phyloP scores from a whole-genome alignment of 2,113 vertebrate species.

The Albula goreensis region DNA sequence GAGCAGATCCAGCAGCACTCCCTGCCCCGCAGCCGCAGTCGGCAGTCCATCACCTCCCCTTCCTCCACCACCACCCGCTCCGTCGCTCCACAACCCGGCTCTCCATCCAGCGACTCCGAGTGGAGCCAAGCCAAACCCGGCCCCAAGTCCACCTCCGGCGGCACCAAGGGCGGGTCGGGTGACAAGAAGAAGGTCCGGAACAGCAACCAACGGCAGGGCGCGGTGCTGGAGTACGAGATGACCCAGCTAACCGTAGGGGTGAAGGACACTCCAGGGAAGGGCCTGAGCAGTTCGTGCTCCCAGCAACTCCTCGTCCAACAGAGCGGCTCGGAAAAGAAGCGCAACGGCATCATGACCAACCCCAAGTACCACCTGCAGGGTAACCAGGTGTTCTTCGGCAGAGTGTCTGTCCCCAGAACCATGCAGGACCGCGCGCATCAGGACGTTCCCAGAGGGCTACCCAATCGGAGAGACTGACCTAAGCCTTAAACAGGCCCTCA shows the following conservation, averaged over 20 bases:
- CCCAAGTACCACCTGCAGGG: conserved; percentile 96
- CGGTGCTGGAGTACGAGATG: conserved; percentile 96
- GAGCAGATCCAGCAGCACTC: conserved; percentile 98
- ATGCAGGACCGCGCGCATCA: conserved; percentile 83
- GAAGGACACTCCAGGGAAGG: conserved; percentile 82
- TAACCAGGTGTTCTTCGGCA: conserved; percentile 90
- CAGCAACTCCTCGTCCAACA: conserved; percentile 89
- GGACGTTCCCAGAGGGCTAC: conserved; percentile 89
- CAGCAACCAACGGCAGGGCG: conserved; percentile 62
- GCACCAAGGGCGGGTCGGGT: too few species aligned
- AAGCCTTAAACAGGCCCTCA: conserved; percentile 97
- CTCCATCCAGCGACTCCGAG: conserved; percentile 88
- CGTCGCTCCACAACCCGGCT: conserved; percentile 74
- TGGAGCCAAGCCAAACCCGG: conserved; percentile 90
- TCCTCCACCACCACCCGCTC: conserved; percentile 84
- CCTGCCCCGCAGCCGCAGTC: conserved; percentile 88
- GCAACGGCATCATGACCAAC: conserved; percentile 97
- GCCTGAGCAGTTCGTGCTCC: conserved; percentile 62
- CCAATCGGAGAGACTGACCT: conserved; percentile 88
- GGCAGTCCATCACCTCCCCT: conserved; percentile 93
- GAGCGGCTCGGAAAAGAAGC: conserved; percentile 85
- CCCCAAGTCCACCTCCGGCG: conserved; percentile 72
- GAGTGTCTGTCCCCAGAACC: conserved; percentile 88
- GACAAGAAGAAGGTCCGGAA: too few species aligned
- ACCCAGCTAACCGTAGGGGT: conserved; percentile 79